Conservation (phyloP, 1,140 invertebrate species). For the Dolichoris vasculosae region DNA sequence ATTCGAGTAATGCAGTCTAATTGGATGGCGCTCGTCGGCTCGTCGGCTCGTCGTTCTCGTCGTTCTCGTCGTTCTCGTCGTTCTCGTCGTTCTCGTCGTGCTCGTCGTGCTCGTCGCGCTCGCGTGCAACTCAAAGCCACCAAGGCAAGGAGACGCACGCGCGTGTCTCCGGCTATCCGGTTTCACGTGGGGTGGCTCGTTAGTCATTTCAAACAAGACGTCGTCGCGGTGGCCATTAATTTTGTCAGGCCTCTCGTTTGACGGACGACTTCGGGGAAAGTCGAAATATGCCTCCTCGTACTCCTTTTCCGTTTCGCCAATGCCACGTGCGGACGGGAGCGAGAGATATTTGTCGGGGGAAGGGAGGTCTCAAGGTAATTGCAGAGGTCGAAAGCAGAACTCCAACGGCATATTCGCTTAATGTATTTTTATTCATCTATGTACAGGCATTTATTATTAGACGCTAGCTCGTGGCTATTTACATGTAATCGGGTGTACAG, state of each 20-base stretch:
- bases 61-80: too few relatives aligned
- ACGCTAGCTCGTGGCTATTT: slow-evolving; percentile 54
- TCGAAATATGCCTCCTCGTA: slow-evolving; percentile 52
- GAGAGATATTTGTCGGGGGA: background rate
- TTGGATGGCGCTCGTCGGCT: slow-evolving; percentile 18
- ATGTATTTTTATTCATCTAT: slow-evolving; percentile 52
- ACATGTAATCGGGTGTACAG: slow-evolving; percentile 54
- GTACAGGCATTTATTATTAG: slow-evolving; percentile 60
- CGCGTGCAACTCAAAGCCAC: background rate
- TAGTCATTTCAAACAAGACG: slow-evolving; percentile 67
- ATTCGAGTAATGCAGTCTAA: slow-evolving; percentile 47
- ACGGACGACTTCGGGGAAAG: slow-evolving; percentile 68
- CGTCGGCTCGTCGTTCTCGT: too few relatives aligned
- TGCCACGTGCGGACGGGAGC: slow-evolving; percentile 35
- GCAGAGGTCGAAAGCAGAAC: background rate
- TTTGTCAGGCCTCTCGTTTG: slow-evolving; percentile 63
- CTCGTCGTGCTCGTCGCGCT: background rate
- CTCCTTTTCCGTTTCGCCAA: background rate
- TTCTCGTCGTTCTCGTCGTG: too few relatives aligned
- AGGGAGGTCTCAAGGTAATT: background rate
- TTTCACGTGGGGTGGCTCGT: slow-evolving; percentile 53
- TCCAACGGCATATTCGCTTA: slow-evolving; percentile 12
- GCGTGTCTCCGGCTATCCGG: slow-evolving; percentile 29
- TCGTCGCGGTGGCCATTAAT: slow-evolving; percentile 63
- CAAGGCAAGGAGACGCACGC: background rate